Conservation (phyloP, 2,113 vertebrate genomes). For the Lontra canadensis region DNA sequence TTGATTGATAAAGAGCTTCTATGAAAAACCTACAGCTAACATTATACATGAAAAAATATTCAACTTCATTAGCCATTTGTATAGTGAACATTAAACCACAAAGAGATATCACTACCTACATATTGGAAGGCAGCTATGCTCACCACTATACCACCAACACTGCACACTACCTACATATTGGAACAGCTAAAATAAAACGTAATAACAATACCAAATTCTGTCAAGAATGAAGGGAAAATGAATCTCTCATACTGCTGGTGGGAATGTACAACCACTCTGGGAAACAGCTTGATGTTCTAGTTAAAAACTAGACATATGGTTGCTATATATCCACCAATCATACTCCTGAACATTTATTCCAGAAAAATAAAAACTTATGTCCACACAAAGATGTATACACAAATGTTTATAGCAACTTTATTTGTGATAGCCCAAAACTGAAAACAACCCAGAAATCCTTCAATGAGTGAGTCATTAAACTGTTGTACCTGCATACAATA, state of each 20-base stretch:
- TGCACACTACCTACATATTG: not conserved
- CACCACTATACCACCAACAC: conserved; percentile 89
- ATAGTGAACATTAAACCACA: not conserved
- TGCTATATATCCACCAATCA: not conserved
- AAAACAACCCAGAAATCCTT: not conserved
- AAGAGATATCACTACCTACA: not conserved
- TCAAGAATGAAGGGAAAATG: not conserved
- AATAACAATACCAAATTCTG: not conserved
- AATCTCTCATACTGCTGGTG: not conserved
- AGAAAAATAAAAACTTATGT: not conserved
- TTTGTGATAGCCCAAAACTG: not conserved
- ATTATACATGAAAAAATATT: not conserved
- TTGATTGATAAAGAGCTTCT: not conserved
- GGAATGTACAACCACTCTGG: not conserved
- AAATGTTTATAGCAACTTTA: not conserved
- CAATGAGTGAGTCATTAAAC: not conserved
- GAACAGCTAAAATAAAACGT: not conserved
- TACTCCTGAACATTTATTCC: not conserved
- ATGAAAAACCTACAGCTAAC: not conserved
- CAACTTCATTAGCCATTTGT: not conserved
- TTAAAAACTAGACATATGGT: not conserved
- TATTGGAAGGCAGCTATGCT: conserved; percentile 89
- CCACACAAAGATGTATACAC: not conserved
- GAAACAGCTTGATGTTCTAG: not conserved
- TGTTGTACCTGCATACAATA: not conserved